Percentiles rank a stretch among this genome's conserved stretches.
Conservation (phyloP, 2,113 vertebrate genomes). For the Plecturocebus donacophilus region DNA sequence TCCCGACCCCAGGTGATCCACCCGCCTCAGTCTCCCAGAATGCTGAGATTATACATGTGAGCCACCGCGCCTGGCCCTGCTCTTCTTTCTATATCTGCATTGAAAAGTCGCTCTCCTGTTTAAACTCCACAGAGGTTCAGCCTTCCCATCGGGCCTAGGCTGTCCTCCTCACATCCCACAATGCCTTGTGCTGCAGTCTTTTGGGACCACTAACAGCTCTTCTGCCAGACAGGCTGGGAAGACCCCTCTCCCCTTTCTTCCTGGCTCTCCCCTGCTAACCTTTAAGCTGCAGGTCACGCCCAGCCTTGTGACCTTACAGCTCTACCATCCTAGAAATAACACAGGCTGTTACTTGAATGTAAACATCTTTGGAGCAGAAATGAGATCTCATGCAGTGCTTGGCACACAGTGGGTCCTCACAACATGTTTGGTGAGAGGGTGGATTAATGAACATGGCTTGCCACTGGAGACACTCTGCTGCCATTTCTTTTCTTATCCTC, state of each 20-base stretch:
- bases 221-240: not conserved
- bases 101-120: not conserved
- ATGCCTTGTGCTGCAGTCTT: not conserved
- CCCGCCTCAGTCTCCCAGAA: no score
- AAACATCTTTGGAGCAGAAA: not conserved
- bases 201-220: not conserved
- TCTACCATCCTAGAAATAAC: not conserved
- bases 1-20: no score
- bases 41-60: no score
- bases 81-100: not conserved
- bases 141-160: no score
- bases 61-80: no score
- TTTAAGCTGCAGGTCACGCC: not conserved
- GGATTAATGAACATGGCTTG: not conserved
- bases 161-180: not conserved
- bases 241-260: not conserved
- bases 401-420: not conserved
- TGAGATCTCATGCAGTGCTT: not conserved
- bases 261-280: not conserved
- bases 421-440: not conserved
- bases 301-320: not conserved
- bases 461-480: not conserved
- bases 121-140: not conserved
- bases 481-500: fast-evolving
- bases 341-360: not conserved